Conservation (phyloP, 2,888 invertebrate species). For the Pseudococcus longispinus region DNA sequence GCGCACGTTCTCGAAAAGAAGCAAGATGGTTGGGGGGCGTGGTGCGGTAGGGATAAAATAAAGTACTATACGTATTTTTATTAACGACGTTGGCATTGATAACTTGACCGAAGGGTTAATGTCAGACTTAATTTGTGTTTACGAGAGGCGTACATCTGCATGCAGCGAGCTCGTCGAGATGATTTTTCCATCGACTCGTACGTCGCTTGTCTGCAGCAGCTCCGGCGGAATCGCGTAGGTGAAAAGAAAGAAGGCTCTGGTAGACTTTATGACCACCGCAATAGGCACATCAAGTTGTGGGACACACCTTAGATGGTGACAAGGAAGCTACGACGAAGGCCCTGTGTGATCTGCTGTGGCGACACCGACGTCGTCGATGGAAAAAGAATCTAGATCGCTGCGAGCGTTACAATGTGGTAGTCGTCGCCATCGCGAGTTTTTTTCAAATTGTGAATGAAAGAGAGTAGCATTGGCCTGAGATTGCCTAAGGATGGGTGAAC, state of each 20-base stretch:
- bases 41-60: background rate
- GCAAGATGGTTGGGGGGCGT: background rate
- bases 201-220: background rate
- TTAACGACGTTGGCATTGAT: constrained; percentile 44
- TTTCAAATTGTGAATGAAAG: background rate
- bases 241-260: background rate
- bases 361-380: background rate
- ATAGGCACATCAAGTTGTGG: background rate
- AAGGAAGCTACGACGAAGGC: background rate
- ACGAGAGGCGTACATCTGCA: background rate
- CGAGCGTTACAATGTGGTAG: background rate
- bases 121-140: constrained; percentile 7
- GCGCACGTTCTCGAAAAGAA: background rate
- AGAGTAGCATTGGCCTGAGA: background rate
- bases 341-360: background rate
- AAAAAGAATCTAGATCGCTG: background rate
- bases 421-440: background rate
- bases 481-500: no score
- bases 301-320: background rate
- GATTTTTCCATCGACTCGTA: background rate
- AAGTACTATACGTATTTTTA: background rate
- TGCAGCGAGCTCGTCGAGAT: background rate
- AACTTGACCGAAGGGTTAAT: constrained; percentile 42
- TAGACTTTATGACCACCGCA: background rate
- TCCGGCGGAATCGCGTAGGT: background rate